These are phyloP conservation scores for Myrmophylax atrothorax DNA, from an alignment of 2,113 vertebrate species.

Conservation along the genomic window DNA sequence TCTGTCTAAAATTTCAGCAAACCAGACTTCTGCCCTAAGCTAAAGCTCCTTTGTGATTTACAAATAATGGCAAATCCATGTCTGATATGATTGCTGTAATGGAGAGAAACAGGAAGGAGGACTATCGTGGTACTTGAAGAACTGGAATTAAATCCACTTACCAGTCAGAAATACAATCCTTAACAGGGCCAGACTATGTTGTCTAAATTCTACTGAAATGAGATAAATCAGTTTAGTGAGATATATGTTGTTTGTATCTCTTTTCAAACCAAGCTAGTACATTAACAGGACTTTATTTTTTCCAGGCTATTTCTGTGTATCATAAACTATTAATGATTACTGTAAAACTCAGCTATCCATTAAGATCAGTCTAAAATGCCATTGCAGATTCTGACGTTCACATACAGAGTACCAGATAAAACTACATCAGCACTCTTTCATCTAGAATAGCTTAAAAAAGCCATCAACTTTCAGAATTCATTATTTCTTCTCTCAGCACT, in stretches of 20 bases:
- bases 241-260: constrained; percentile 1
- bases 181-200: background rate
- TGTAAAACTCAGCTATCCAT: constrained; percentile 4
- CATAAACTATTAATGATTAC: background rate
- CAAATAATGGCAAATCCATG: constrained; percentile 49
- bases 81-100: constrained; percentile 3
- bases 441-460: background rate
- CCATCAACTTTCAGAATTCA: background rate
- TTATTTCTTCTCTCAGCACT: background rate
- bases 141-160: background rate
- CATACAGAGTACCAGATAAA: background rate
- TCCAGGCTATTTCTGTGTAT: background rate
- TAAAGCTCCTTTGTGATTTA: constrained; percentile 23
- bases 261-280: background rate
- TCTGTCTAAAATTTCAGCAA: constrained; percentile 41
- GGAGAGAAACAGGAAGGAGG: constrained; percentile 47
- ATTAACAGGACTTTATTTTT: background rate
- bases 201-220: background rate
- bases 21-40: background rate
- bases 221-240: background rate
- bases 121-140: constrained; percentile 19
- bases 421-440: background rate
- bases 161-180: background rate
- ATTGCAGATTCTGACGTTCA: background rate
- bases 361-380: background rate